Conservation (phyloP, 2,797 vertebrate genomes). For the Tauraco hartlaubi region DNA sequence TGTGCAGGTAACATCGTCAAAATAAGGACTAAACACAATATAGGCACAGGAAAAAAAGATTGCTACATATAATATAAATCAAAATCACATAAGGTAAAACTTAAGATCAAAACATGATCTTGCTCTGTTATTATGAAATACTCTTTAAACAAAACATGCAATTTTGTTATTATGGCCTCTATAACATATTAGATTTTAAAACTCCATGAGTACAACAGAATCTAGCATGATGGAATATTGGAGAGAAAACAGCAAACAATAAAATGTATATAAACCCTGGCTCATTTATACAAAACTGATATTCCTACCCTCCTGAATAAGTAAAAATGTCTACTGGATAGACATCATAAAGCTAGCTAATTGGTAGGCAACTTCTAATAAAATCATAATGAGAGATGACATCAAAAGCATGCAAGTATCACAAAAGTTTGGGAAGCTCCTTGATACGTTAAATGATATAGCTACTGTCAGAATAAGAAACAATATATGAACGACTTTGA, state of each 20-base stretch:
- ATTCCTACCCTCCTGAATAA: not conserved
- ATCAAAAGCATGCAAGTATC: not conserved
- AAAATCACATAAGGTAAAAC: not conserved
- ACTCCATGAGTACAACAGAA: not conserved
- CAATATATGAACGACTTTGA: not conserved
- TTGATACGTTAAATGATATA: not conserved
- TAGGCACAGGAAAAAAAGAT: not conserved
- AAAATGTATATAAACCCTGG: not conserved
- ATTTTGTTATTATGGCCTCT: not conserved
- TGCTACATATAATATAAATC: not conserved
- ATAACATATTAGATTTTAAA: not conserved
- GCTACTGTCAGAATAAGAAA: not conserved
- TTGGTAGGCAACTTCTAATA: not conserved
- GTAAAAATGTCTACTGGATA: not conserved
- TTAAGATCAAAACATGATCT: not conserved
- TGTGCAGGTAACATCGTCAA: not conserved
- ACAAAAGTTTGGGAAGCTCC: not conserved
- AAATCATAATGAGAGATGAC: not conserved
- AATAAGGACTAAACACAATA: not conserved
- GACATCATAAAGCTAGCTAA: not conserved
- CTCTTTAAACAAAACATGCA: not conserved
- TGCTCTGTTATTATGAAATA: not conserved
- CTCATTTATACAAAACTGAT: not conserved
- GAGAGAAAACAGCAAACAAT: not conserved
- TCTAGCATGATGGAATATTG: not conserved